Conservation (phyloP, 1,140 invertebrate genomes). For the Eubasilissa regina region DNA sequence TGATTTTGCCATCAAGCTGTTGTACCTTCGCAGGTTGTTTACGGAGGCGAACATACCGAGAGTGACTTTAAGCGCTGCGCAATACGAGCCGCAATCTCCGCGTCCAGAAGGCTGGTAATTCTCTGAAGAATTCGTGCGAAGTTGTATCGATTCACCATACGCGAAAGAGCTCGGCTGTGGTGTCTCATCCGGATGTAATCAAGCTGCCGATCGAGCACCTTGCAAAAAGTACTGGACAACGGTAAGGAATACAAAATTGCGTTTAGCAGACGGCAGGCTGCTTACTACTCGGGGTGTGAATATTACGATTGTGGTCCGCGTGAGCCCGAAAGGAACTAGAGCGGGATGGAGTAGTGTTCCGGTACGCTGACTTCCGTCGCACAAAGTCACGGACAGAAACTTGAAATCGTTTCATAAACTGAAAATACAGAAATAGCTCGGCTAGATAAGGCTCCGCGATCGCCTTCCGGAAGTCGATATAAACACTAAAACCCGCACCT, state of each 20-base stretch:
- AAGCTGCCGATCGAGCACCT: too few relatives aligned
- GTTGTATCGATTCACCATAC: not conserved
- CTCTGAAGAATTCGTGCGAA: not conserved
- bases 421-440: slow-evolving; percentile 13
- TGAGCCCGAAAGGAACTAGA: slow-evolving; percentile 55
- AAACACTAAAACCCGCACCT: not conserved
- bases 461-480: slow-evolving; percentile 1
- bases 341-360: slow-evolving; percentile 58
- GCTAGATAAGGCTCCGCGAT: slow-evolving; percentile 17
- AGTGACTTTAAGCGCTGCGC: too few relatives aligned
- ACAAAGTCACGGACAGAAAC: slow-evolving; percentile 56
- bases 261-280: not conserved
- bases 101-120: not conserved
- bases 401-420: slow-evolving; percentile 21
- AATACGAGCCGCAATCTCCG: not conserved
- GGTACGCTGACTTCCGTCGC: slow-evolving; percentile 49
- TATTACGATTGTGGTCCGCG: slow-evolving; percentile 6
- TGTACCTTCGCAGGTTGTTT: not conserved
- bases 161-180: not conserved
- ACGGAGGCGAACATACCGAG: not conserved
- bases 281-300: not conserved
- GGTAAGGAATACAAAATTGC: not conserved
- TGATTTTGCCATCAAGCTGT: slow-evolving; percentile 26
- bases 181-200: too few relatives aligned
- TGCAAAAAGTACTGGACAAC: too few relatives aligned